These are phyloP conservation scores for Apodemus sylvaticus DNA, from an alignment of 2,113 vertebrate genomes.

Conservation along the genomic window DNA sequence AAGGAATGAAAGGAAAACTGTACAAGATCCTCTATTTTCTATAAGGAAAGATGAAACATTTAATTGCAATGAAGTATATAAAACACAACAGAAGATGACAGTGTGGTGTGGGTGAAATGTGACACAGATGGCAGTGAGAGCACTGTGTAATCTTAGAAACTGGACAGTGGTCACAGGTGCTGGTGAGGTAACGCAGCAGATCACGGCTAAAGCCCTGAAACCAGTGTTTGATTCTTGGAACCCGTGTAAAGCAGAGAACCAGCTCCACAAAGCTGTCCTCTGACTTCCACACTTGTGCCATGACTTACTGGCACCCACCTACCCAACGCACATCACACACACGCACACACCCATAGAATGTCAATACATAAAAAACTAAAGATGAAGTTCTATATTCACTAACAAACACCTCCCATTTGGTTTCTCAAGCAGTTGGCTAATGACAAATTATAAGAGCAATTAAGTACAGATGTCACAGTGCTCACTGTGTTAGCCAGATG, in stretches of 20 bases:
- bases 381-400: slow-evolving; percentile 1
- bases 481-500: background rate
- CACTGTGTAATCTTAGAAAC: slow-evolving; percentile 5
- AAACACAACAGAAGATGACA: slow-evolving; percentile 34
- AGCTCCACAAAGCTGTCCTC: too few species aligned
- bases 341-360: background rate
- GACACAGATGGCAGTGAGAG: slow-evolving; percentile 27
- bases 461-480: slow-evolving; percentile 46
- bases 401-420: slow-evolving; percentile 13
- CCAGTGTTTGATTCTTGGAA: background rate
- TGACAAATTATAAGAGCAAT: slow-evolving; percentile 40
- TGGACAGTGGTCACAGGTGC: slow-evolving; percentile 38
- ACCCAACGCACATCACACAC: background rate
- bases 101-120: slow-evolving; percentile 47
- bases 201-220: background rate
- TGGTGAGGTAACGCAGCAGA: background rate
- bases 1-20: slow-evolving; percentile 1
- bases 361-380: background rate
- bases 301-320: background rate
- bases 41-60: background rate
- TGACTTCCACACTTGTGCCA: background rate
- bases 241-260: background rate
- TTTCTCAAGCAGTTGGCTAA: slow-evolving; percentile 48
- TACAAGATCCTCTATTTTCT: background rate
- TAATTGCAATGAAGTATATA: background rate